Conservation (phyloP, 2,113 vertebrate genomes). For the Polypterus bichir region DNA sequence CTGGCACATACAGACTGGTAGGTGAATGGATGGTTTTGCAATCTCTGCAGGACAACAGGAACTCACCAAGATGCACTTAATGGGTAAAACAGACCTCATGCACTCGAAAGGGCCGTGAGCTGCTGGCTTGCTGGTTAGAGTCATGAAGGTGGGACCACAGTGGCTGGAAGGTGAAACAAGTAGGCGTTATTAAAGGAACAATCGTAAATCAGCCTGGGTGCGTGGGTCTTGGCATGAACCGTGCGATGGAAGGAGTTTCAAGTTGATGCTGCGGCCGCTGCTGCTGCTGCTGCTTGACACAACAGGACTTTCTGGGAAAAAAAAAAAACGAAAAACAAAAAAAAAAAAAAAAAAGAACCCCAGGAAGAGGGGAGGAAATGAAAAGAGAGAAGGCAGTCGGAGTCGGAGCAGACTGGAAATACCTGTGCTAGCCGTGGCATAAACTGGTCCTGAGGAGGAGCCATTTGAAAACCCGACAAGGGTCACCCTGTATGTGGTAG, state of each 20-base stretch:
- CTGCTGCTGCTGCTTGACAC: conserved; percentile 12
- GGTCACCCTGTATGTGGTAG: conserved; percentile 61
- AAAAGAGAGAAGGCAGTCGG: conserved; percentile 14
- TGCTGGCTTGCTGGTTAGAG: conserved; percentile 19
- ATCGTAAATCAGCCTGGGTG: background rate
- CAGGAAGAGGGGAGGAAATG: conserved; percentile 9
- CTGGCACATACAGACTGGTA: conserved; percentile 8
- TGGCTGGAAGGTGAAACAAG: conserved; percentile 40
- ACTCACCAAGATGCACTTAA: background rate
- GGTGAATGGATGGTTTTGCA: conserved; percentile 37
- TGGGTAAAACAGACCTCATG: background rate
- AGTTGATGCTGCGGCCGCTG: background rate
- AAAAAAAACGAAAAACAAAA: conserved; percentile 1
- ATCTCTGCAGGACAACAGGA: conserved; percentile 28
- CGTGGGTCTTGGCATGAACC: background rate
- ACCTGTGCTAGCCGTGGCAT: conserved; percentile 67
- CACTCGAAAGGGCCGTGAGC: conserved; percentile 13
- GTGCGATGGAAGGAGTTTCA: background rate
- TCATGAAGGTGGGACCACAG: conserved; percentile 18
- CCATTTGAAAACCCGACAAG: conserved; percentile 59
- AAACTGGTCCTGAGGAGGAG: conserved; percentile 51
- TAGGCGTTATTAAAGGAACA: conserved; percentile 7
- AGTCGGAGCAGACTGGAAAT: conserved; percentile 20
- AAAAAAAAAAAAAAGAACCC: too few species aligned
- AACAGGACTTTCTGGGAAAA: conserved; percentile 8